phyloP scores from a whole-genome alignment of 1,140 invertebrate species.

The Drosophila takahashii region DNA sequence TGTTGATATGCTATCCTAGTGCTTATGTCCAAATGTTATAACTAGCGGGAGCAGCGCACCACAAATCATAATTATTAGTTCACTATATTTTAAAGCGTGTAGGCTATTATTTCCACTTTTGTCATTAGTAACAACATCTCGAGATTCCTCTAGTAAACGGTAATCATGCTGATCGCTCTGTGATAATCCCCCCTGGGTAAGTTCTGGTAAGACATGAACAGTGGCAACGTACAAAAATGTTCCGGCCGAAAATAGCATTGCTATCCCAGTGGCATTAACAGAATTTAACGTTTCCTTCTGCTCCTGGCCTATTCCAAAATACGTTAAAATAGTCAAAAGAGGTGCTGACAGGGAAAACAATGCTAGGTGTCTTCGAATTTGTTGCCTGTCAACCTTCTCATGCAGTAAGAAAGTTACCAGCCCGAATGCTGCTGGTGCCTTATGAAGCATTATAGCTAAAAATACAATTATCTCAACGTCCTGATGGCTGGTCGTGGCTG shows the following conservation, averaged over 20 bases:
- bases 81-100: slow-evolving; percentile 89
- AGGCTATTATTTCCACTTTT: slow-evolving; percentile 44
- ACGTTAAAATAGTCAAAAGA: slow-evolving; percentile 95
- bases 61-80: slow-evolving; percentile 92
- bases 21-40: slow-evolving; percentile 96
- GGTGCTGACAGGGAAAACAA: slow-evolving; percentile 98
- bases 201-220: slow-evolving; percentile 98
- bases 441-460: slow-evolving; percentile 99
- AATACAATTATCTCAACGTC: slow-evolving; percentile 99
- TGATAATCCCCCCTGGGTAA: slow-evolving; percentile 86
- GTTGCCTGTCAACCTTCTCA: slow-evolving; percentile 93
- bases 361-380: slow-evolving; percentile 95
- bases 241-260: slow-evolving; percentile 99
- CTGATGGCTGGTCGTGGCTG: slow-evolving; percentile 96
- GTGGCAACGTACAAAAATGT: slow-evolving; percentile 99
- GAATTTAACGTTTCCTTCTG: slow-evolving; percentile 90
- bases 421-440: slow-evolving; percentile 99
- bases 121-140: slow-evolving; percentile 27
- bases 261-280: slow-evolving; percentile 94
- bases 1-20: slow-evolving; percentile 85
- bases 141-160: slow-evolving; percentile 60
- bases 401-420: slow-evolving; percentile 98
- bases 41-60: slow-evolving; percentile 88
- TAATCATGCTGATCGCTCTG: slow-evolving; percentile 57
- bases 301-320: slow-evolving; percentile 96